Conservation (phyloP, 2,113 vertebrate genomes). For the Ardeotis arabs region DNA sequence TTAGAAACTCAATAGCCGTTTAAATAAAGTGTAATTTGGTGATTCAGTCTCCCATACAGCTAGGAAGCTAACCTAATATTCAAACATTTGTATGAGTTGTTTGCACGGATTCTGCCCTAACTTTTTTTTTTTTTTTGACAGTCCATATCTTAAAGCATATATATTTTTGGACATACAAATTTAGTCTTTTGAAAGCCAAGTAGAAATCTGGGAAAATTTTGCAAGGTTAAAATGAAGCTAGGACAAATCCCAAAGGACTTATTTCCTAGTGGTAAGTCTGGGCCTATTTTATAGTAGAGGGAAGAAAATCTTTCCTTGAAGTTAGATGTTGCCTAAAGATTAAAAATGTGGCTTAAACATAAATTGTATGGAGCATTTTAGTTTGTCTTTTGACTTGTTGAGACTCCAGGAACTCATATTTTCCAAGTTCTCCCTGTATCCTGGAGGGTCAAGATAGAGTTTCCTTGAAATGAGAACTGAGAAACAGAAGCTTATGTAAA, state of each 20-base stretch:
- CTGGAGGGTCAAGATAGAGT: not conserved
- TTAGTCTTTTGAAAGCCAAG: not conserved
- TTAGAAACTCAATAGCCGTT: not conserved
- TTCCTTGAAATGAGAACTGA: not conserved
- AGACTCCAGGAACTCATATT: not conserved
- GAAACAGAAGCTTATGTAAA: not conserved
- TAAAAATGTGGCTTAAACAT: not conserved
- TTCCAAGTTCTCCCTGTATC: not conserved
- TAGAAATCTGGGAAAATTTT: not conserved
- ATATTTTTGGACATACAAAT: not conserved
- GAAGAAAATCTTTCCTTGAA: not conserved
- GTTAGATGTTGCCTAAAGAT: not conserved
- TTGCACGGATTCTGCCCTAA: not conserved
- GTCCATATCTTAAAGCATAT: not conserved
- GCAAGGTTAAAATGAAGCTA: not conserved
- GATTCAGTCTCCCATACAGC: not conserved
- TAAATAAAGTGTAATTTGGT: not conserved
- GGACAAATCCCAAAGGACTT: not conserved
- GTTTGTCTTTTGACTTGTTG: not conserved
- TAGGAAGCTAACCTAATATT: not conserved
- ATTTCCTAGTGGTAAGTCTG: not conserved
- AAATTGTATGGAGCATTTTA: not conserved
- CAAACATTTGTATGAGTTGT: not conserved
- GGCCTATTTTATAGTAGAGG: not conserved
- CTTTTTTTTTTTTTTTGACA: not conserved